Percentiles rank a stretch among this genome's conserved stretches.
Conservation (phyloP, 1,140 invertebrate species). For the Brachionus koreanus region DNA sequence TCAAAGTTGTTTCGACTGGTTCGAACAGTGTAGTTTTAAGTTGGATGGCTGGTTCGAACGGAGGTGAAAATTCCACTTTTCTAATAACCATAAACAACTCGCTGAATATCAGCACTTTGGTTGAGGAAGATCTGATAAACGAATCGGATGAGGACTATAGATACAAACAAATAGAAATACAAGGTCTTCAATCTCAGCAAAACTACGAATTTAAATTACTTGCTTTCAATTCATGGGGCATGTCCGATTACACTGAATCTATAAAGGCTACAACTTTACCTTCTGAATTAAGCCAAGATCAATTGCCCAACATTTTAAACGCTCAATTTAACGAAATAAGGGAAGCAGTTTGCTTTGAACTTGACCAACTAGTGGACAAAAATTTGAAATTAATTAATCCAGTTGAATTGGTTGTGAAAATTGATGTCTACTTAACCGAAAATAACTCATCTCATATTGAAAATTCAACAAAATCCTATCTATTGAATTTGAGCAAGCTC, state of each 20-base stretch:
- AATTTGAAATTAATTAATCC: neutral
- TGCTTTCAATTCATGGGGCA: slow-evolving; percentile 1
- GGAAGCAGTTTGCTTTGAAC: slow-evolving; percentile 41
- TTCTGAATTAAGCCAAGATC: neutral
- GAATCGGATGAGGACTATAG: neutral
- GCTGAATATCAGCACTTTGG: slow-evolving; percentile 16
- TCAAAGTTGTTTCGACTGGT: neutral
- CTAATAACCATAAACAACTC: slow-evolving; percentile 21
- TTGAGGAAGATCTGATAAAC: slow-evolving; percentile 1
- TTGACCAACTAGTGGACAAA: slow-evolving; percentile 10
- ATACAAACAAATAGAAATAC: slow-evolving; percentile 1
- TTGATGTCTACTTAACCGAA: neutral
- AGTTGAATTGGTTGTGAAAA: neutral
- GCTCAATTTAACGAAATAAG: slow-evolving; percentile 41
- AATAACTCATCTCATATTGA: neutral
- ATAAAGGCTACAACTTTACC: neutral
- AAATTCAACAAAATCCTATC: slow-evolving; percentile 7
- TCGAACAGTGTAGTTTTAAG: slow-evolving; percentile 5
- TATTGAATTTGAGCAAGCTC: slow-evolving; percentile 13
- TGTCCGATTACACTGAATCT: neutral
- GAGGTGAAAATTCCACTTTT: slow-evolving; percentile 18
- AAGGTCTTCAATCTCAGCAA: slow-evolving; percentile 15
- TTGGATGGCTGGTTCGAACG: slow-evolving; percentile 22
- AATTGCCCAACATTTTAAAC: slow-evolving; percentile 14
- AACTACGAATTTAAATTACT: slow-evolving; percentile 13